Evolutionary conservation across 2,888 invertebrate genomes (phyloP), one percentile per base, ranked within the genome.

Genomic region (Thymelicus acteon): DNA sequence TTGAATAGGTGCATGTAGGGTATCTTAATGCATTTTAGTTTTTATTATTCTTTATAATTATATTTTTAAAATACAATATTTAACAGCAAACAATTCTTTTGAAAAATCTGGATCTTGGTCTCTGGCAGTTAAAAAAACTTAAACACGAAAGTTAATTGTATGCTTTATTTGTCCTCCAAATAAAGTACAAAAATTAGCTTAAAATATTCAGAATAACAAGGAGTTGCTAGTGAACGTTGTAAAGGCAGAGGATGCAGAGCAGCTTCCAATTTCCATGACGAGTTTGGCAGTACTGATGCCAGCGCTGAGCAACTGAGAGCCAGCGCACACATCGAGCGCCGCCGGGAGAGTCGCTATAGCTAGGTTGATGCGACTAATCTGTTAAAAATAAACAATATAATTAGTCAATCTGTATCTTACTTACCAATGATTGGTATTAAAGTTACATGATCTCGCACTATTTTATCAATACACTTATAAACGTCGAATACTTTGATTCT

Each of bases 331-430:
- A 74, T 93, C 88, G 1, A 93, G 76, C 2, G 88, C 76, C 0
- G 88, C 85, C 13, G 92, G 91, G 15, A 93, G 75, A 0, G 86
- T 82, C 12, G 85, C 83, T 64, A 92, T 73, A 5, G 85, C 82
- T 10, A 92, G 66, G 70, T 89, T 90, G 73, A 91, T 87, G 60
- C 89, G 88, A 7, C 85, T 84, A 37, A 90, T 82, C 93, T 93
- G 82, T 37, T 72, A 77, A 75, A 52, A 39, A 7, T 12, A 39
- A 37, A 7, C 48, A 40, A 37, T 10, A 44, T 52, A 52, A 52
- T 2, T 7, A 10, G 44, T 44, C 12, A 10, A 44, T 1, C 8
- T 12, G 7, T 44, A 12, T 8, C 12, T 8, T 44, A 40, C 0
- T 40, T 8, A 40, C 31, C 31, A 40, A 40, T 40, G 40, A 40